phyloP scores from a whole-genome alignment of 1,140 invertebrate species.

The Calosoma granatense region DNA sequence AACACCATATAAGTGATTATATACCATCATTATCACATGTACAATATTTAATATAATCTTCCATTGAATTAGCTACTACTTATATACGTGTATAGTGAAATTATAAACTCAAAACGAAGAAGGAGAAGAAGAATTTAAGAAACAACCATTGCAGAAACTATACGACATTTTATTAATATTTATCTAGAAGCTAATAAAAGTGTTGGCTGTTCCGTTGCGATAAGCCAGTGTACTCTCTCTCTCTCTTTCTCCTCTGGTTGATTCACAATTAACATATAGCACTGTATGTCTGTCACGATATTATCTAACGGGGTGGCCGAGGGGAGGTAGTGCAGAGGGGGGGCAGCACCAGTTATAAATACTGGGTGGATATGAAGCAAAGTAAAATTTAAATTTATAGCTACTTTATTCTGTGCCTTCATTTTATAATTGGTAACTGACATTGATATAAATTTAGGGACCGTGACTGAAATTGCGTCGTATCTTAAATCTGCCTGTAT shows the following conservation, averaged over 20 bases:
- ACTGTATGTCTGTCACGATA: background rate
- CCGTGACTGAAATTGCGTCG: slow-evolving; percentile 32
- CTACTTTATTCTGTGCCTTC: slow-evolving; percentile 26
- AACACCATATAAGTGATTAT: too few relatives aligned
- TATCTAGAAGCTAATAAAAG: background rate
- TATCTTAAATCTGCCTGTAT: slow-evolving; percentile 34
- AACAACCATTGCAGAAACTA: too few relatives aligned
- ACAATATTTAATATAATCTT: too few relatives aligned
- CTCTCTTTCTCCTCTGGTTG: too few relatives aligned
- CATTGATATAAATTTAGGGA: slow-evolving; percentile 35
- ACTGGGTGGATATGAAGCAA: slow-evolving; percentile 22
- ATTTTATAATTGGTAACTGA: slow-evolving; percentile 35
- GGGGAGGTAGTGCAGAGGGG: background rate
- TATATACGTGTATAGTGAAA: too few relatives aligned
- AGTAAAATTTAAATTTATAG: slow-evolving; percentile 29
- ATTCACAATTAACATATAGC: background rate
- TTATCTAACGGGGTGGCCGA: background rate
- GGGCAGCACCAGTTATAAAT: slow-evolving; percentile 7
- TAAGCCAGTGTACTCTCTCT: too few relatives aligned
- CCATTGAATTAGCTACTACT: too few relatives aligned
- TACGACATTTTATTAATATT: too few relatives aligned
- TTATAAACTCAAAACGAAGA: too few relatives aligned
- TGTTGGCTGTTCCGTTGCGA: background rate
- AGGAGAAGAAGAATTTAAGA: too few relatives aligned
- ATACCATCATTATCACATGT: too few relatives aligned